Evolutionary conservation across 2,888 invertebrate genomes (phyloP).

Genomic region (Blastobasis adustella): DNA sequence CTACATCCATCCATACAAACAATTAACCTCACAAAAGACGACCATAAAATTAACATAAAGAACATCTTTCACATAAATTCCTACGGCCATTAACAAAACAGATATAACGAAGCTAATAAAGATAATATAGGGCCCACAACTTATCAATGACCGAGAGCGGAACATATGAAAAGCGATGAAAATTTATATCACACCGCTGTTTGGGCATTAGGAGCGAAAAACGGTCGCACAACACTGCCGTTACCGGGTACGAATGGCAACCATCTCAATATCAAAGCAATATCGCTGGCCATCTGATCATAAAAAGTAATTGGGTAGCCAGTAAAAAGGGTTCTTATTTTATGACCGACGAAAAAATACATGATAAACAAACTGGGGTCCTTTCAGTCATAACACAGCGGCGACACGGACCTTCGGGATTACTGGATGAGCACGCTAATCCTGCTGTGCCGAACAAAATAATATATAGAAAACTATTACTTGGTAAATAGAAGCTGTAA

Average conservation of each 20-base stretch:
- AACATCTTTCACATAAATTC: too few species aligned
- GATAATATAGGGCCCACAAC: background rate
- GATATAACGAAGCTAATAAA: too few species aligned
- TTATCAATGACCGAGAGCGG: constrained; percentile 18
- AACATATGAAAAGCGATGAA: constrained; percentile 24
- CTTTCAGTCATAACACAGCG: constrained; percentile 38
- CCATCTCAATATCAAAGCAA: constrained; percentile 52
- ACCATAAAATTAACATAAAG: too few species aligned
- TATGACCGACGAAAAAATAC: constrained; percentile 58
- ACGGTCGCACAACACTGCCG: constrained; percentile 26
- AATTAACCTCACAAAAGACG: too few species aligned
- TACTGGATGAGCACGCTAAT: constrained; percentile 21
- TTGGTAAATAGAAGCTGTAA: too few species aligned
- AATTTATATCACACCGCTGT: constrained; percentile 26
- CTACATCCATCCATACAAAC: too few species aligned
- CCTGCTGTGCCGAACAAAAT: too few species aligned
- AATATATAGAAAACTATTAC: too few species aligned
- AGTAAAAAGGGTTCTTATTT: constrained; percentile 70
- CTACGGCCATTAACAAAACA: too few species aligned
- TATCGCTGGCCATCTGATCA: constrained; percentile 59
- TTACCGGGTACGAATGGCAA: constrained; percentile 41
- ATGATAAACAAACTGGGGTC: constrained; percentile 57
- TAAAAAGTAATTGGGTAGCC: constrained; percentile 72
- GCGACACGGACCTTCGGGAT: constrained; percentile 15
- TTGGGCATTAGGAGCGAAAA: constrained; percentile 15